Conservation (phyloP, 37 sponge, comb jelly and placozoan species). For the Dysidea cf. avara region DNA sequence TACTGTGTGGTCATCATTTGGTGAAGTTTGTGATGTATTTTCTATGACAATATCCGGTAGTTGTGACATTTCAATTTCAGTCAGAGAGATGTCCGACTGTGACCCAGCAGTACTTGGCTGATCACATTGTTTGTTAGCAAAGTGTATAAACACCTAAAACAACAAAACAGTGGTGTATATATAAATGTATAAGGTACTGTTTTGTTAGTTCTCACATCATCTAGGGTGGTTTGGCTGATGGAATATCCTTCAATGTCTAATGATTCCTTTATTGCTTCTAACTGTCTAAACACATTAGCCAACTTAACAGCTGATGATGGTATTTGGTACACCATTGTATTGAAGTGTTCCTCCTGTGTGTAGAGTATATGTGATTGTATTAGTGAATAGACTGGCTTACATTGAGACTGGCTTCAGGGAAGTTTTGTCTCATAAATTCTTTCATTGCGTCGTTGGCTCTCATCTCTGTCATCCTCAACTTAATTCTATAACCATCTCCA, state of each 20-base stretch:
- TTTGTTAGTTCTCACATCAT: constrained; percentile 70
- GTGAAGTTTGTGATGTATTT: neutral
- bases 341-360: constrained; percentile 75
- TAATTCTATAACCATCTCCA: constrained; percentile 87
- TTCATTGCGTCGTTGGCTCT: constrained; percentile 23
- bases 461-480: constrained; percentile 38
- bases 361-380: neutral
- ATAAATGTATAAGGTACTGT: no score
- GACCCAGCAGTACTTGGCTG: neutral
- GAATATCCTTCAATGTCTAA: constrained; percentile 70
- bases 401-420: constrained; percentile 56
- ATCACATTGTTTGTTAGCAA: constrained; percentile 71
- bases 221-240: constrained; percentile 78
- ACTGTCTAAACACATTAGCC: constrained; percentile 18
- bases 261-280: constrained; percentile 52
- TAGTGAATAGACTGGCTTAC: constrained; percentile 14
- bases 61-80: neutral
- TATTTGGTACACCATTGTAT: constrained; percentile 70
- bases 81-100: neutral
- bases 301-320: constrained; percentile 40
- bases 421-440: constrained; percentile 55
- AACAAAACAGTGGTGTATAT: no score
- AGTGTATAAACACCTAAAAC: constrained; percentile 63
- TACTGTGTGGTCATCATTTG: neutral
- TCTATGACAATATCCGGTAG: constrained; percentile 23